Percentiles rank a stretch among this genome's conserved stretches.
phyloP scores from a whole-genome alignment of 2,888 invertebrate genomes.

The Ferrisia virgata region DNA sequence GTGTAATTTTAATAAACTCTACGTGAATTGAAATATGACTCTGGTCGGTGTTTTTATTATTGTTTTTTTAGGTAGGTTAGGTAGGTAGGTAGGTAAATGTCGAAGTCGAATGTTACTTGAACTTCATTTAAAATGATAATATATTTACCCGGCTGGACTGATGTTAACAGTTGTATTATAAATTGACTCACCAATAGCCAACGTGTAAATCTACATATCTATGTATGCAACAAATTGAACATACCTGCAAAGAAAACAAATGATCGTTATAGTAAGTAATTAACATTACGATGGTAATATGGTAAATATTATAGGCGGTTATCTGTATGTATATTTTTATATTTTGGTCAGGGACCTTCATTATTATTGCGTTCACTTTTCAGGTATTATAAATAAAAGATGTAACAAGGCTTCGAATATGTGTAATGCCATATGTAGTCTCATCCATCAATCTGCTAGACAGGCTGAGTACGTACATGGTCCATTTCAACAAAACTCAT shows the following conservation, averaged over 20 bases:
- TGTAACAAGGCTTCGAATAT: no score
- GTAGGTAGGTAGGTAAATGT: no score
- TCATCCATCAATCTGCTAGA: no score
- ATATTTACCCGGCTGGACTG: background rate
- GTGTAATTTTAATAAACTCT: background rate
- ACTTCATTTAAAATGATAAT: background rate
- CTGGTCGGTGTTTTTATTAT: background rate
- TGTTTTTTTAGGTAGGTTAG: no score
- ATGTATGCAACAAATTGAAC: background rate
- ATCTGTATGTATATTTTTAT: no score
- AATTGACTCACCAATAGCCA: background rate
- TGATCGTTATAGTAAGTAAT: background rate
- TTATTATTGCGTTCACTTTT: no score
- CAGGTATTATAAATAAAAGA: no score
- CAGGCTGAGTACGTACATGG: no score
- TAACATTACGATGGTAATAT: background rate
- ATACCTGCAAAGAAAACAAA: background rate
- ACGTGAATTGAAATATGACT: background rate
- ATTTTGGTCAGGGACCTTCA: no score
- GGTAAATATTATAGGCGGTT: no score
- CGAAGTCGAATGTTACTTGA: background rate
- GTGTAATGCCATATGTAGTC: no score
- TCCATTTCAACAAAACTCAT: no score
- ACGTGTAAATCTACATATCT: background rate
- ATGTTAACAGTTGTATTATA: background rate